Base-by-base conservation (phyloP, 2,113 vertebrate genomes). In the Ochotona princeps region DNA sequence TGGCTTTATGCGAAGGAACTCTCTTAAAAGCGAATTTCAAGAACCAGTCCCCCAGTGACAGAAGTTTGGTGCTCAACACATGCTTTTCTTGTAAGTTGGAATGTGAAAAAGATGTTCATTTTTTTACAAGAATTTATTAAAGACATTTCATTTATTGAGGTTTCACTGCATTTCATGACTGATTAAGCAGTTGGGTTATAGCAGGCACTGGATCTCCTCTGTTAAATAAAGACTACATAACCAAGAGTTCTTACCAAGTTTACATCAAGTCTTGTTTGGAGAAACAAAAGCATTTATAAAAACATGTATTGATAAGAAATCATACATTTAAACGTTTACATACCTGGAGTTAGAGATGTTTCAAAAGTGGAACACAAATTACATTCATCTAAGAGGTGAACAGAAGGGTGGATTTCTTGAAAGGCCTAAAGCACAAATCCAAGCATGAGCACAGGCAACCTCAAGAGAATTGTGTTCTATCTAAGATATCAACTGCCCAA, bases 81-180 rank as follows among this genome's bases (percentile, higher is more conserved):
- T 13, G 7, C 1, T 72, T 63, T 21, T 75, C 35, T 1, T 7
- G 2, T 25, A 65, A n/a, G 1, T 18, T 63, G 28, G 9, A 61
- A 18, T 2, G 61, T 28, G 5, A 26, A 81, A 63, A 57, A 80
- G 17, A 7, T 51, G 51, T 61, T 78, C 14, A 18, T 25, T 78
- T 92, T 92, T 92, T 63, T 82, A 8, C 4, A 10, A 63, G n/a
- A 76, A 18, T 8, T 91, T 85, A n/a, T 28, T 54, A 76, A 83
- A 44, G 15, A 14, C 14, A 8, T 9, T 78, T 80, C 66, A 23
- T 1, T n/a, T 79, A 51, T 57, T 25, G 7, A 85, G 1, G 5
- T 86, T 91, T n/a, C 4, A 83, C 74, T 2, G 7, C 14, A 60
- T n/a, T 86, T 76, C 51, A 28, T 85, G 51, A 81, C 2, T 78